Percentiles rank a stretch among this genome's conserved stretches.
These are phyloP conservation scores for Gnatocerus cornutus DNA, from an alignment of 2,888 invertebrate genomes.

Conservation along the genomic window DNA sequence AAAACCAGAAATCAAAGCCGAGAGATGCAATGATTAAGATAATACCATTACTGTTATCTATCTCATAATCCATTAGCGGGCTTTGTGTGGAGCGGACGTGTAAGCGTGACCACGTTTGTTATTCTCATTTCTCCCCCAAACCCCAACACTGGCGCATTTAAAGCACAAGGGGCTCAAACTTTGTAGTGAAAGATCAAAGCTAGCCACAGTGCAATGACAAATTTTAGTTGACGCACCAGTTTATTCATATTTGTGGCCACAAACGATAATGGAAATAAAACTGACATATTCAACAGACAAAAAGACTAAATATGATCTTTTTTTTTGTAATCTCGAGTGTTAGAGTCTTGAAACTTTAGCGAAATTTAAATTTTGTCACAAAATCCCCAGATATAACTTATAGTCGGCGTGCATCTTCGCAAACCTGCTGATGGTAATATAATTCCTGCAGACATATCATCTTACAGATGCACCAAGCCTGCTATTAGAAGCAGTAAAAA, in stretches of 20 bases:
- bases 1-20: constrained; percentile 69
- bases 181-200: constrained; percentile 46
- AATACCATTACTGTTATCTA: constrained; percentile 65
- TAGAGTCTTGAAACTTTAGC: too few species aligned
- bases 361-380: too few species aligned
- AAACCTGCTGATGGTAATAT: constrained; percentile 21
- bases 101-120: constrained; percentile 62
- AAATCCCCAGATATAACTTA: too few species aligned
- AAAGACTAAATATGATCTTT: too few species aligned
- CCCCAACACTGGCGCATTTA: constrained; percentile 36
- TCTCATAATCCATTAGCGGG: constrained; percentile 65
- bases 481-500: constrained; percentile 31
- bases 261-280: too few species aligned
- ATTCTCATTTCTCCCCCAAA: constrained; percentile 54
- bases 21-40: constrained; percentile 66
- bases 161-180: constrained; percentile 36
- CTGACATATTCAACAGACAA: too few species aligned
- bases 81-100: constrained; percentile 62
- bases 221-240: constrained; percentile 17
- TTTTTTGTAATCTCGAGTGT: too few species aligned
- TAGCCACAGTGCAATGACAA: constrained; percentile 19
- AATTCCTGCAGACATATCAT: constrained; percentile 13
- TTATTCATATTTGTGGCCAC: too few species aligned
- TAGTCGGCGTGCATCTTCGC: too few species aligned
- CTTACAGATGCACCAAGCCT: constrained; percentile 34